A percentile compares a stretch with the other conserved stretches of the same genome.
Evolutionary conservation across 2,113 vertebrate genomes (phyloP).

Genomic region (Kryptolebias marmoratus): DNA sequence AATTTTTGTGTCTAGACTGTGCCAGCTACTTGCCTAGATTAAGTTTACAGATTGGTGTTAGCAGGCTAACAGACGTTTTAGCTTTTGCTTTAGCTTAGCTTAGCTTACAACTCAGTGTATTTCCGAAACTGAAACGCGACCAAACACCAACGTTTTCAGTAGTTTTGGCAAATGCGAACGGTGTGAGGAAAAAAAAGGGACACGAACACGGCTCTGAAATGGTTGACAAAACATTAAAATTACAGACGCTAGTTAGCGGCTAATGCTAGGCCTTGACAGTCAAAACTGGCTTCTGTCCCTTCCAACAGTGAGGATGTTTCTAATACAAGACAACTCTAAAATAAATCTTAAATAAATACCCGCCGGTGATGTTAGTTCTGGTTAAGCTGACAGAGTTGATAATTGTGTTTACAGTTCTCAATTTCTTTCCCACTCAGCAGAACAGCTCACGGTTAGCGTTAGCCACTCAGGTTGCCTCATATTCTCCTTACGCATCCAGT

Average conservation of each 20-base stretch:
- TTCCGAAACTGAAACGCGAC: not conserved
- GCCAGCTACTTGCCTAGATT: slow-evolving; percentile 35
- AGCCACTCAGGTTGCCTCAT: slow-evolving; percentile 67
- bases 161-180: not conserved
- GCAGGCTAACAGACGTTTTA: slow-evolving; percentile 54
- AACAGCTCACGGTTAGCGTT: slow-evolving; percentile 64
- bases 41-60: slow-evolving; percentile 64
- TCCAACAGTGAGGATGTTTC: slow-evolving; percentile 16
- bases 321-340: slow-evolving; percentile 23
- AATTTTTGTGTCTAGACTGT: slow-evolving; percentile 26
- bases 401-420: slow-evolving; percentile 36
- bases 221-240: slow-evolving; percentile 37
- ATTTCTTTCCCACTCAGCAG: slow-evolving; percentile 43
- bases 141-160: not conserved
- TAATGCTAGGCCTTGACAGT: slow-evolving; percentile 68
- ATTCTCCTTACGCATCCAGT: slow-evolving; percentile 74
- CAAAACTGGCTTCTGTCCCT: slow-evolving; percentile 26
- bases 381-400: slow-evolving; percentile 8
- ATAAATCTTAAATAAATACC: not conserved
- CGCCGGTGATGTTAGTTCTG: slow-evolving; percentile 13
- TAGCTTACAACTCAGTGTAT: slow-evolving; percentile 1
- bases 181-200: not conserved
- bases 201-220: not conserved
- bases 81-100: slow-evolving; percentile 21
- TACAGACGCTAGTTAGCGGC: slow-evolving; percentile 46